Evolutionary conservation across 2,888 invertebrate species (phyloP).

Genomic region (Drosophila setosimentum): DNA sequence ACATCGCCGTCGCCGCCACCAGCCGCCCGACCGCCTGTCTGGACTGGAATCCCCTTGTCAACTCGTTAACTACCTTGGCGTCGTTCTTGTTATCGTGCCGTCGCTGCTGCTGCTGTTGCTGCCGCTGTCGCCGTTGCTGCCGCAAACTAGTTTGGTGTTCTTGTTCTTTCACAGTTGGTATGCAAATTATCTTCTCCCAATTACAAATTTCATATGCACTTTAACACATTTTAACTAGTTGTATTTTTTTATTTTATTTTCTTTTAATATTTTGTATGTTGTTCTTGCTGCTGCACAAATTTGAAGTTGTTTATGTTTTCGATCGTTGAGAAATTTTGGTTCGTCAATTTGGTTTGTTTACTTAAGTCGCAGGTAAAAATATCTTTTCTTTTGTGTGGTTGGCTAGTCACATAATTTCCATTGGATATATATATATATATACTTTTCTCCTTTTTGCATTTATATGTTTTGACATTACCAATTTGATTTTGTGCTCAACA

Average conservation of each 20-base stretch:
- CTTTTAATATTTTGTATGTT: not conserved
- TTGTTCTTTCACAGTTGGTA: constrained; percentile 66
- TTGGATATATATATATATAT: not conserved
- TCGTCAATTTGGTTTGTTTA: constrained; percentile 37
- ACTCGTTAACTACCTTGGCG: constrained; percentile 75
- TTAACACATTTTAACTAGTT: constrained; percentile 25
- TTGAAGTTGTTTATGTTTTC: constrained; percentile 30
- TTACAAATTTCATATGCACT: constrained; percentile 50
- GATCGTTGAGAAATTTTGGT: constrained; percentile 1
- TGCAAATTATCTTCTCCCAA: constrained; percentile 62
- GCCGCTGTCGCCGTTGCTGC: constrained; percentile 34
- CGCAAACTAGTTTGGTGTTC: constrained; percentile 60
- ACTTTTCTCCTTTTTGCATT: not conserved
- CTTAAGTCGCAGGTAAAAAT: constrained; percentile 45
- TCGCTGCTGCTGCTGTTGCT: constrained; percentile 17
- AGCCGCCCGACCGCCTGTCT: constrained; percentile 33
- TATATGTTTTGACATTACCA: not conserved
- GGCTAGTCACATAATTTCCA: constrained; percentile 14
- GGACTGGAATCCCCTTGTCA: constrained; percentile 57
- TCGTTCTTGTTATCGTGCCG: constrained; percentile 70
- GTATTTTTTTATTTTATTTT: not conserved
- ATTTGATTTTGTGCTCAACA: constrained; percentile 16
- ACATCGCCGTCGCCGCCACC: constrained; percentile 10
- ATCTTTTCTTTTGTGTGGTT: constrained; percentile 29
- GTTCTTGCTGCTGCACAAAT: constrained; percentile 9